Evolutionary conservation across 2,888 invertebrate genomes (phyloP).

Genomic region (Ectemnius lituratus): DNA sequence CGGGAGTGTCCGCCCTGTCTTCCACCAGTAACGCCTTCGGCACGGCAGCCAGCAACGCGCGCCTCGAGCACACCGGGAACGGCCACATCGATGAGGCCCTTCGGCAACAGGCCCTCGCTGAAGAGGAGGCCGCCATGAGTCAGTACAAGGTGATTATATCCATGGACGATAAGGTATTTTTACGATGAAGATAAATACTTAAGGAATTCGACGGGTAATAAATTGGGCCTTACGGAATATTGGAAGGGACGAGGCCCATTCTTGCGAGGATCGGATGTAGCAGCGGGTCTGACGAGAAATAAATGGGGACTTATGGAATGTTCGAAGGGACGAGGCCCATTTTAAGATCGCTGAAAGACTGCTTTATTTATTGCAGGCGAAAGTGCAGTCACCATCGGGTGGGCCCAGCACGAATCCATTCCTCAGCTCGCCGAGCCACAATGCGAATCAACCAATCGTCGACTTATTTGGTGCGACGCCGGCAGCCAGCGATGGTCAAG

Average conservation of each 20-base stretch:
- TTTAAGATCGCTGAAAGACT: background rate
- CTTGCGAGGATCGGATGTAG: too few species aligned
- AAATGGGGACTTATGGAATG: too few species aligned
- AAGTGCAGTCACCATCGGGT: conserved; percentile 88
- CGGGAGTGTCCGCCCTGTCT: conserved; percentile 92
- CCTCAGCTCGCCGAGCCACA: conserved; percentile 84
- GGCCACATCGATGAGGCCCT: conserved; percentile 91
- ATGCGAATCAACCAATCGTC: conserved; percentile 82
- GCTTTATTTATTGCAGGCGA: conserved; percentile 79
- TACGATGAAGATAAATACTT: too few species aligned
- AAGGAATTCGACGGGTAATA: too few species aligned
- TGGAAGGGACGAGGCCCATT: too few species aligned
- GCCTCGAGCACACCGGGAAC: conserved; percentile 83
- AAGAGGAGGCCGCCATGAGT: conserved; percentile 97
- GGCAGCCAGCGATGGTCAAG: conserved; percentile 73
- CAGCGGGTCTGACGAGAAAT: too few species aligned
- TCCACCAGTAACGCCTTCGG: conserved; percentile 94
- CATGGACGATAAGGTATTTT: background rate
- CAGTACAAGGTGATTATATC: conserved; percentile 89
- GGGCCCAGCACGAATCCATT: conserved; percentile 90
- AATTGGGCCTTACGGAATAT: too few species aligned
- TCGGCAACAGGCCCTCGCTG: conserved; percentile 92
- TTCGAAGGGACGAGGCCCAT: too few species aligned
- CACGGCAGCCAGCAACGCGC: conserved; percentile 87
- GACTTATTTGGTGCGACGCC: conserved; percentile 87